These are phyloP conservation scores for Falco biarmicus DNA, from an alignment of 2,797 vertebrate species.

Conservation along the genomic window DNA sequence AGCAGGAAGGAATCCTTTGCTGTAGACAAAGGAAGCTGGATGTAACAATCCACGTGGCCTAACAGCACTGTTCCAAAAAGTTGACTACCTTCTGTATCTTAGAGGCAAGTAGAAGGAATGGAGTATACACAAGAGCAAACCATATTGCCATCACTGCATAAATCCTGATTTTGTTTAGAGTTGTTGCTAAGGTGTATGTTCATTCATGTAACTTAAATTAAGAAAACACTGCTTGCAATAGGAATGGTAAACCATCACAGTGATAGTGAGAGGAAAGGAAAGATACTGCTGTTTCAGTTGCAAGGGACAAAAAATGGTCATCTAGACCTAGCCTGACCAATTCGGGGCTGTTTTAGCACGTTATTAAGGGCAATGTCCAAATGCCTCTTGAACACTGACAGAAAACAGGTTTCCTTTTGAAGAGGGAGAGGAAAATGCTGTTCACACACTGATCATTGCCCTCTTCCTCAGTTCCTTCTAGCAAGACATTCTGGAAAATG, in stretches of 20 bases:
- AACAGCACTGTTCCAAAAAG: background rate
- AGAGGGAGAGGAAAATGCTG: background rate
- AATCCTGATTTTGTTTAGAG: background rate
- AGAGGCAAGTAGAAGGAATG: background rate
- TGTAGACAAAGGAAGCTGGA: background rate
- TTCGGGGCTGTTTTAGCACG: background rate
- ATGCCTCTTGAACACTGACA: background rate
- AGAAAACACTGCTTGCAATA: background rate
- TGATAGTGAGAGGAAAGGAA: background rate
- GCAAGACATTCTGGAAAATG: background rate
- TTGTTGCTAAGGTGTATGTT: background rate
- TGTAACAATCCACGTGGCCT: background rate
- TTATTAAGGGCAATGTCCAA: background rate
- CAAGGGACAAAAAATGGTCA: background rate
- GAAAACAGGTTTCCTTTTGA: background rate
- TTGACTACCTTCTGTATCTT: background rate
- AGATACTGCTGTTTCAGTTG: background rate
- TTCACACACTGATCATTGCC: background rate
- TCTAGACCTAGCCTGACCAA: background rate
- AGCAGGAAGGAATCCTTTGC: background rate
- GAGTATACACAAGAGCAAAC: background rate
- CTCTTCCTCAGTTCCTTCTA: background rate
- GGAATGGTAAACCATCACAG: background rate
- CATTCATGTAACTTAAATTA: background rate
- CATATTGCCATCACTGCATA: background rate